Percentiles rank a stretch among this genome's conserved stretches.
phyloP scores from a whole-genome alignment of 2,888 invertebrate genomes.

The Malachius bipustulatus region DNA sequence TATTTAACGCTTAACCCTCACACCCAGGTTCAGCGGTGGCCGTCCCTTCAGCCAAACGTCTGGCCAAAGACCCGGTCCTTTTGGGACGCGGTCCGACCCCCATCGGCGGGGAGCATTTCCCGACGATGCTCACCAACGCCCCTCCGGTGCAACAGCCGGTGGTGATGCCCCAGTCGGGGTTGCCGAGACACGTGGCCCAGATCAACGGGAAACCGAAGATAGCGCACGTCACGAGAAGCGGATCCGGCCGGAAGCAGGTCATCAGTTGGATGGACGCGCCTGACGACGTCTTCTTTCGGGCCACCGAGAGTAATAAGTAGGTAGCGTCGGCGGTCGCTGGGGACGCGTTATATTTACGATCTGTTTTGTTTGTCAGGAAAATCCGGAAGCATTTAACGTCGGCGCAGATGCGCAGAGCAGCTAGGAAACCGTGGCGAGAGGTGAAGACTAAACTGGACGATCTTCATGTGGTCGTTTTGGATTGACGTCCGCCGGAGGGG shows the following conservation, averaged over 20 bases:
- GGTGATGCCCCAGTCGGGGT: conserved; percentile 56
- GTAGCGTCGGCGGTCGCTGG: conserved; percentile 30
- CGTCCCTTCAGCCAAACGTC: conserved; percentile 64
- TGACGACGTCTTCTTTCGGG: conserved; percentile 92
- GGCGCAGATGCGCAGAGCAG: conserved; percentile 68
- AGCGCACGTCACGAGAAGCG: conserved; percentile 64
- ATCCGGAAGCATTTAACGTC: conserved; percentile 69
- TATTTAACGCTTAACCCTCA: not conserved
- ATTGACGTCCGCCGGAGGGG: conserved; percentile 50
- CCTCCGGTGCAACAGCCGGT: no score
- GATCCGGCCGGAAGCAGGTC: conserved; percentile 73
- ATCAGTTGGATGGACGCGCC: conserved; percentile 98
- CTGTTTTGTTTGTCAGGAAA: conserved; percentile 48
- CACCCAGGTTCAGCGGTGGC: conserved; percentile 31
- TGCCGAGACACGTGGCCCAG: conserved; percentile 58
- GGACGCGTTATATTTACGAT: conserved; percentile 1
- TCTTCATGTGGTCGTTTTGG: conserved; percentile 60
- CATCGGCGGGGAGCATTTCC: conserved; percentile 57
- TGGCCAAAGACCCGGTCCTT: conserved; percentile 63
- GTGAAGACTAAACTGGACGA: conserved; percentile 40
- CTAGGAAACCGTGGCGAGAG: conserved; percentile 73
- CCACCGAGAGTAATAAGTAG: conserved; percentile 83
- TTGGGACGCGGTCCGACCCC: no score
- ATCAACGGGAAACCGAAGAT: conserved; percentile 76
- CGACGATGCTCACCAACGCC: conserved; percentile 55